Conservation (phyloP, 2,113 vertebrate genomes). For the Brachypteracias leptosomus region DNA sequence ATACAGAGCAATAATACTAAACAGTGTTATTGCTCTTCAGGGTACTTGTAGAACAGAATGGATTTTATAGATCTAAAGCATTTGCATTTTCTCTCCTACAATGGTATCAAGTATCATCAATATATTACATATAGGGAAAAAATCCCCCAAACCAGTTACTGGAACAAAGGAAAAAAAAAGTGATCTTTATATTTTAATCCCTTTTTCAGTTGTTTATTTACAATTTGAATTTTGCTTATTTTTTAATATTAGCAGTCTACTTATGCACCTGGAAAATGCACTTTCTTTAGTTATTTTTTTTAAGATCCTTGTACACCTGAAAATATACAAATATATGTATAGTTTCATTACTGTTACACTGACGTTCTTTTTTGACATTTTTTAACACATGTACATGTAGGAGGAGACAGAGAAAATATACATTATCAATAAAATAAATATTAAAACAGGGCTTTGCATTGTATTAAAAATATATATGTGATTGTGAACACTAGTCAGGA, state of each 20-base stretch:
- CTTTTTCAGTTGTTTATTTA: background rate
- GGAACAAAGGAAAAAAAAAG: background rate
- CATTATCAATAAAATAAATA: background rate
- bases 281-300: background rate
- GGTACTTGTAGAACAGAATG: background rate
- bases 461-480: background rate
- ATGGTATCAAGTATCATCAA: background rate
- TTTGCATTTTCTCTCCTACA: background rate
- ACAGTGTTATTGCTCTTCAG: background rate
- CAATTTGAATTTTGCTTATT: background rate
- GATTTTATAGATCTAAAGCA: background rate
- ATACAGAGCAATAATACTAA: background rate
- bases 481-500: background rate
- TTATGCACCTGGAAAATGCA: background rate
- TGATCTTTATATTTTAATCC: background rate
- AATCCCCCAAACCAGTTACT: background rate
- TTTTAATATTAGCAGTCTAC: background rate
- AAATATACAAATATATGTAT: background rate
- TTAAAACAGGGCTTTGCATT: background rate
- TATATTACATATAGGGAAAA: accelerated
- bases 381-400: background rate
- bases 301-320: background rate
- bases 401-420: background rate
- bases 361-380: background rate
- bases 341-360: background rate